A percentile compares a stretch with the other conserved stretches of the same genome.
These are phyloP conservation scores for Pluvianellus socialis DNA, from an alignment of 2,113 vertebrate genomes.

Conservation along the genomic window DNA sequence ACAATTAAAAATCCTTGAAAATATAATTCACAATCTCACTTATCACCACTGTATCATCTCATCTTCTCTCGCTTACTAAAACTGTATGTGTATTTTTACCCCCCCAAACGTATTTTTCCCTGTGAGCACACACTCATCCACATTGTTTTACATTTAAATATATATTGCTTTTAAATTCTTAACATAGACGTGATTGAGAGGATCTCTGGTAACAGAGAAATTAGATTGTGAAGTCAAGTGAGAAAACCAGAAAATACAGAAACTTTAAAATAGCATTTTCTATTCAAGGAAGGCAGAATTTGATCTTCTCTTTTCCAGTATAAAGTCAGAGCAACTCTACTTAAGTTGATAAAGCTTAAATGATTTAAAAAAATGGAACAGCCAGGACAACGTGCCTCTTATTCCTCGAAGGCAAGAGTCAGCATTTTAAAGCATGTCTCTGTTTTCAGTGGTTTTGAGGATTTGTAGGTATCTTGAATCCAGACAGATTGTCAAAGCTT, in stretches of 20 bases:
- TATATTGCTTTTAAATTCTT: conserved; percentile 75
- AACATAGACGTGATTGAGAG: conserved; percentile 62
- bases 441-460: background rate
- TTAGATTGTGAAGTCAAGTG: conserved; percentile 78
- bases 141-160: conserved; percentile 74
- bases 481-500: background rate
- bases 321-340: conserved; percentile 37
- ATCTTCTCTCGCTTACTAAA: background rate
- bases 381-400: background rate
- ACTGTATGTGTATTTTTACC: background rate
- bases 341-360: background rate
- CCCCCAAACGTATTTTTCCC: background rate
- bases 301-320: conserved; percentile 2
- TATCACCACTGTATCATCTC: background rate
- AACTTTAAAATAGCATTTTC: conserved; percentile 66
- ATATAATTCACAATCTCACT: conserved; percentile 8
- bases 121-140: background rate
- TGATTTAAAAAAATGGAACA: background rate
- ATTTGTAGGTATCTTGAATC: background rate
- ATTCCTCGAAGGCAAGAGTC: background rate
- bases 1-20: conserved; percentile 43
- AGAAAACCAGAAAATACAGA: conserved; percentile 69
- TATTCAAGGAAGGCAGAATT: background rate
- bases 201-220: conserved; percentile 64
- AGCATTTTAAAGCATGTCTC: background rate